Evolutionary conservation across 1,140 invertebrate genomes (phyloP).

Genomic region (Adelges cooleyi): DNA sequence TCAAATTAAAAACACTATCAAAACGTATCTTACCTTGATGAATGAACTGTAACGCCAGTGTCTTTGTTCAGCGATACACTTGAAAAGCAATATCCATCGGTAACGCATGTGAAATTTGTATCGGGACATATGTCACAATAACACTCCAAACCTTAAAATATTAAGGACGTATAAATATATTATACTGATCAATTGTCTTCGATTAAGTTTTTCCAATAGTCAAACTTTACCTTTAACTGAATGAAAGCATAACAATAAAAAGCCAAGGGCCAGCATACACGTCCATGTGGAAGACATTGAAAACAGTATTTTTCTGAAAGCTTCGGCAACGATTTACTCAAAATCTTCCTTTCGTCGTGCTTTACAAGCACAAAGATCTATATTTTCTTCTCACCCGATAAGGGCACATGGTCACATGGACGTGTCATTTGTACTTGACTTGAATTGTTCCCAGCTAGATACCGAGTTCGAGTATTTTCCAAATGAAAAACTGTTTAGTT

Average conservation of each 20-base stretch:
- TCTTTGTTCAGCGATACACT: conserved; percentile 52
- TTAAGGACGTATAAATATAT: too few species aligned
- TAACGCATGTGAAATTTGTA: conserved; percentile 73
- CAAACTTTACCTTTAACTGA: not conserved
- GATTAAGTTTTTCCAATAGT: too few species aligned
- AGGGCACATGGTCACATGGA: conserved; percentile 10
- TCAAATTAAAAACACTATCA: too few species aligned
- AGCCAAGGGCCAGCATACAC: not conserved
- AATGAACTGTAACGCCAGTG: conserved; percentile 46
- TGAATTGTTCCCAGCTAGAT: too few species aligned
- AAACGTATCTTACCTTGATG: conserved; percentile 53
- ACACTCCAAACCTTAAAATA: conserved; percentile 52
- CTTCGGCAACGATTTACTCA: too few species aligned
- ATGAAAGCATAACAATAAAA: not conserved
- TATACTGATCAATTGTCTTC: too few species aligned
- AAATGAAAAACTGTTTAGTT: too few species aligned
- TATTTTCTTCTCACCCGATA: conserved; percentile 6
- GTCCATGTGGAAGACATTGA: conserved; percentile 21
- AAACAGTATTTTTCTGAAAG: too few species aligned
- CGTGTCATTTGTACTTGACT: not conserved
- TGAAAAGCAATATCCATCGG: conserved; percentile 78
- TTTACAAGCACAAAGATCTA: not conserved
- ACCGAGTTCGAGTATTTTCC: too few species aligned
- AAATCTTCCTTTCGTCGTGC: too few species aligned
- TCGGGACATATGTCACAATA: conserved; percentile 62